Evolutionary conservation across 2,113 vertebrate species (phyloP).

Genomic region (Oryctolagus cuniculus): DNA sequence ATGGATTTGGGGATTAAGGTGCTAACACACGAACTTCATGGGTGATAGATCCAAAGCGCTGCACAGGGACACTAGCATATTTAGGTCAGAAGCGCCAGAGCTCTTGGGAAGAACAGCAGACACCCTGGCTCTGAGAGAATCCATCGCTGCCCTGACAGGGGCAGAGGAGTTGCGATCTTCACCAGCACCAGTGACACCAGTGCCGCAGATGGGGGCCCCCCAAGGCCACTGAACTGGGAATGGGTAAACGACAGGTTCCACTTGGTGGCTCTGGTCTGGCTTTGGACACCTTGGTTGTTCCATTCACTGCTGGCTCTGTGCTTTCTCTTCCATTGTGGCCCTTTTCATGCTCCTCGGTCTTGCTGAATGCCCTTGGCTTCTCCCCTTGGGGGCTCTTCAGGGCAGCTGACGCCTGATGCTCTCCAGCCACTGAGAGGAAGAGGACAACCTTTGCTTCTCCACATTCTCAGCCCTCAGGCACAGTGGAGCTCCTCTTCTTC

Average conservation of each 20-base stretch:
- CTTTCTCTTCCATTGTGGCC: background rate
- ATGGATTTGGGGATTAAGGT: too few species aligned
- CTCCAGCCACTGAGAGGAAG: background rate
- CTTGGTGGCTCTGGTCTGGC: background rate
- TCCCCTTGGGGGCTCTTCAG: background rate
- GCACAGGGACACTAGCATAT: background rate
- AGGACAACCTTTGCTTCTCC: background rate
- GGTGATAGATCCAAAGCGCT: background rate
- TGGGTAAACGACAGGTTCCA: background rate
- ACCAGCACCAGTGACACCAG: too few species aligned
- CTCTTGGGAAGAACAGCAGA: background rate
- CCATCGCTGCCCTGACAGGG: background rate
- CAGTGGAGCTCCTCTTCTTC: background rate
- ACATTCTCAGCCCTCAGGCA: background rate
- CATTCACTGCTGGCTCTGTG: background rate
- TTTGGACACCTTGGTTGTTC: background rate
- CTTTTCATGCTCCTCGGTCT: background rate
- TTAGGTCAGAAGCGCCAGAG: background rate
- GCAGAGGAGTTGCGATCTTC: background rate
- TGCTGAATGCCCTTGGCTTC: background rate
- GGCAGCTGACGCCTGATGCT: rapidly evolving
- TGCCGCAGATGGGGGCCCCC: background rate
- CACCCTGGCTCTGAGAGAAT: background rate
- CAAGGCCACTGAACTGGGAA: background rate
- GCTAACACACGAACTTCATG: background rate